Percentiles rank a stretch among this genome's conserved stretches.
These are phyloP conservation scores for Macrobrachium nipponense DNA, from an alignment of 1,140 invertebrate genomes.

Conservation along the genomic window DNA sequence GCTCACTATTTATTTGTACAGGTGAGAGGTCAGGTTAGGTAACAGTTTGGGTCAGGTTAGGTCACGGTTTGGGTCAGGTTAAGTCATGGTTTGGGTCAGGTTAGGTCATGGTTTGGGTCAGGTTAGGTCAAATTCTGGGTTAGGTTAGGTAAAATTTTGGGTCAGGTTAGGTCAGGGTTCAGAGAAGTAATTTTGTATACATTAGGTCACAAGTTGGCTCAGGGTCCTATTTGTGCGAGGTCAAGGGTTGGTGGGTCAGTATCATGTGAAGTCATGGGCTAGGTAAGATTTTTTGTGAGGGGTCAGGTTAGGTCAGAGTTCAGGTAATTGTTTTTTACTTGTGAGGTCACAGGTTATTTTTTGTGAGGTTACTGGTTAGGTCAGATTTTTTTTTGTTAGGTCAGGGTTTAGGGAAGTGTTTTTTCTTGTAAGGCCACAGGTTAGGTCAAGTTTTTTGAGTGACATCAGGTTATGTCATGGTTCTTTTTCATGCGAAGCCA, in stretches of 20 bases:
- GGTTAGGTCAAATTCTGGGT: neutral
- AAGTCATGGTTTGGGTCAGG: neutral
- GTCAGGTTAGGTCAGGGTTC: neutral
- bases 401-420: too few relatives aligned
- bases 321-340: too few relatives aligned
- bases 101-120: neutral
- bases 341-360: neutral
- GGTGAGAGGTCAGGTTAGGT: slow-evolving; percentile 16
- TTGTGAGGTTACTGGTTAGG: neutral
- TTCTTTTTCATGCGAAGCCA: too few relatives aligned
- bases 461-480: too few relatives aligned
- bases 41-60: neutral
- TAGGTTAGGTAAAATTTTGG: neutral
- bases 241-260: too few relatives aligned
- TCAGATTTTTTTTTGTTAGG: neutral
- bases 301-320: too few relatives aligned
- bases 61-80: neutral
- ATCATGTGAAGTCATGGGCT: too few relatives aligned
- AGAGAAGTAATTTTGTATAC: too few relatives aligned
- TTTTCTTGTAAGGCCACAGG: too few relatives aligned
- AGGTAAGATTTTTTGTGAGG: too few relatives aligned
- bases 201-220: too few relatives aligned
- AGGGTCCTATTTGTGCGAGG: neutral
- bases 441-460: too few relatives aligned
- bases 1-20: slow-evolving; percentile 51